A percentile compares a stretch with the other conserved stretches of the same genome.
phyloP scores from a whole-genome alignment of 2,797 vertebrate genomes.

The Sphaeramia orbicularis region DNA sequence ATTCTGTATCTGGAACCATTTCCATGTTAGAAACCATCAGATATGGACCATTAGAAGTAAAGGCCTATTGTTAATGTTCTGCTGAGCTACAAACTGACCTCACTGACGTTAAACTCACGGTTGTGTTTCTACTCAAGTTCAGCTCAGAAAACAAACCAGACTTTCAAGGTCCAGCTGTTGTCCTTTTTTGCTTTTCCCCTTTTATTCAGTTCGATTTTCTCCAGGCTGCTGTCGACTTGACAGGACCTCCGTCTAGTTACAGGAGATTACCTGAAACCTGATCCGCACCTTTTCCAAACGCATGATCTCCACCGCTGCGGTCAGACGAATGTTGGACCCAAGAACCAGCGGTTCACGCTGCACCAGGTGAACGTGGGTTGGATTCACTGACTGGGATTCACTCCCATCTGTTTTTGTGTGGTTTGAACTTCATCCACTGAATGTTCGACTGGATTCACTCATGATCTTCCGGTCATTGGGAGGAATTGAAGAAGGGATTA shows the following conservation, averaged over 20 bases:
- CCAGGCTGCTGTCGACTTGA: conserved; percentile 60
- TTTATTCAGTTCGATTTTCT: conserved; percentile 42
- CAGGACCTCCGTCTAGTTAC: conserved; percentile 44
- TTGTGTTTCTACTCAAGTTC: conserved; percentile 2
- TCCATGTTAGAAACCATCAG: too few relatives aligned
- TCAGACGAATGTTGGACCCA: conserved; percentile 8
- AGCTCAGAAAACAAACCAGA: conserved; percentile 22
- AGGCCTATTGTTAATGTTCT: too few relatives aligned
- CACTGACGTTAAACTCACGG: background rate
- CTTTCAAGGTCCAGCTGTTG: conserved; percentile 19
- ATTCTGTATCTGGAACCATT: too few relatives aligned
- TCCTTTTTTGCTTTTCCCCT: conserved; percentile 1
- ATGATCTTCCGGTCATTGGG: too few relatives aligned
- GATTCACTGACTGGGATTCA: background rate
- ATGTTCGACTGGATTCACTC: too few relatives aligned
- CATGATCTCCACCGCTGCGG: conserved; percentile 22
- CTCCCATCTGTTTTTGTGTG: background rate
- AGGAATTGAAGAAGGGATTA: too few relatives aligned
- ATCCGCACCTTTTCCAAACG: conserved; percentile 47
- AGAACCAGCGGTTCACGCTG: conserved; percentile 10
- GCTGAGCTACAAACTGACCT: too few relatives aligned
- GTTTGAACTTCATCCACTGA: too few relatives aligned
- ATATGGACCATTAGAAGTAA: too few relatives aligned
- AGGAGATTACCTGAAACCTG: conserved; percentile 45
- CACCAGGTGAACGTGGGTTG: background rate